Evolutionary conservation across 2,888 invertebrate species (phyloP).

Genomic region (Acleris literana): DNA sequence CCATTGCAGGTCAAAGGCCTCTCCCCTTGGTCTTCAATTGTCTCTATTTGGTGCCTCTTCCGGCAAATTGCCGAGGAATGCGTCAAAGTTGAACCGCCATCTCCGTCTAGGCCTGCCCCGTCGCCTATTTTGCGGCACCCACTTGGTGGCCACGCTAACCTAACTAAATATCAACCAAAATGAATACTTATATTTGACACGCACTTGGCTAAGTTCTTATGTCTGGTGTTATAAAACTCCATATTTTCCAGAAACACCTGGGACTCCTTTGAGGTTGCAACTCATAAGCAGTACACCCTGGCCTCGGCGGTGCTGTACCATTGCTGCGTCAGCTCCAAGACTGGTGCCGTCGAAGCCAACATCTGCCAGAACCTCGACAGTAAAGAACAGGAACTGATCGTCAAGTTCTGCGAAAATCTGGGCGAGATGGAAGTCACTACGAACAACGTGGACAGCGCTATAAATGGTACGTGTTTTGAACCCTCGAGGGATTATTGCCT

Average conservation of each 20-base stretch:
- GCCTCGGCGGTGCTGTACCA: slow-evolving; percentile 58
- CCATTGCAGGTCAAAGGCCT: too few relatives aligned
- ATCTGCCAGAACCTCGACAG: slow-evolving; percentile 52
- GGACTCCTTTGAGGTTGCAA: slow-evolving; percentile 51
- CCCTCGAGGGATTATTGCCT: too few relatives aligned
- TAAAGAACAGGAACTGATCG: slow-evolving; percentile 57
- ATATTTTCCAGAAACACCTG: slow-evolving; percentile 47
- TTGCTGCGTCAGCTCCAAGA: slow-evolving; percentile 56
- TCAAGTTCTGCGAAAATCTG: slow-evolving; percentile 63
- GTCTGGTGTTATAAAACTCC: neutral
- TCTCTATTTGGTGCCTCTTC: too few relatives aligned
- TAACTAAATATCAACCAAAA: too few relatives aligned
- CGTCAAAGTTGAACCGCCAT: too few relatives aligned
- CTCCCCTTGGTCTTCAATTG: too few relatives aligned
- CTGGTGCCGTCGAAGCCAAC: slow-evolving; percentile 55
- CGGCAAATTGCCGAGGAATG: too few relatives aligned
- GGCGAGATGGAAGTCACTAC: slow-evolving; percentile 59
- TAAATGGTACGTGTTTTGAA: slow-evolving; percentile 48
- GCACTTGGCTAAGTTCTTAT: too few relatives aligned
- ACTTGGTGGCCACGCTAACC: too few relatives aligned
- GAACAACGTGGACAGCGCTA: slow-evolving; percentile 58
- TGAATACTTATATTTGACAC: too few relatives aligned
- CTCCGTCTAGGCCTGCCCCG: too few relatives aligned
- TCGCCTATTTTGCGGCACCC: too few relatives aligned
- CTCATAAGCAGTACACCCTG: slow-evolving; percentile 55